Evolutionary conservation across 2,888 invertebrate genomes (phyloP), one percentile per base, ranked within the genome.

Genomic region (Morpho deidamia): DNA sequence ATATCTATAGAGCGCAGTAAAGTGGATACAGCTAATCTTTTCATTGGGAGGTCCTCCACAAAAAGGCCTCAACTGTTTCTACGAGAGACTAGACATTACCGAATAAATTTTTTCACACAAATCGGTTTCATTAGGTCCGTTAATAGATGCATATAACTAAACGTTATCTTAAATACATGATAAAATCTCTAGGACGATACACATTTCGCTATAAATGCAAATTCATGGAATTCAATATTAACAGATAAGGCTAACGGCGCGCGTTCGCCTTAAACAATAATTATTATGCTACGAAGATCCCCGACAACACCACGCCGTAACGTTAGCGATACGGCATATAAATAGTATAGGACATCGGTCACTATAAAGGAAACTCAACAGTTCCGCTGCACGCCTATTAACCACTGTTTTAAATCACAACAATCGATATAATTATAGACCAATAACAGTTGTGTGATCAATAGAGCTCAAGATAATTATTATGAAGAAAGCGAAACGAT

Each of bases 171-270:
- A 87, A 83, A 82, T 80, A 83, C 77, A 82, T 81, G 81, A 83
- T 84, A 83, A 83, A 86, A 86, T 86, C 85, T 88, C 84, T 87
- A 88, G 83, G 81, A 87, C 86, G 80, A 85, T 81, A 87, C 78
- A 83, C 84, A 84, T 84, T 85, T 87, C 83, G 81, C 80, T 85
- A 86, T 86, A 88, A 88, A 89, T 89, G 89, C 89, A 89, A 88
- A 88, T 89, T 89, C 88, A 88, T 86, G 88, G 88, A 89, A 89
- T 89, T 88, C 87, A 88, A 86, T 81, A 84, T 80, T 73, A 80
- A 73, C 66, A 70, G 70, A 75, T 84, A 87, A 86, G 85, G 70
- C 60, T 12, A 23, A 43, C 50, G 50, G 10, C 43, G 37, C 11
- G 68, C 64, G 72, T 54, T 56, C 69, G 78, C 66, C 86, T 86